These are phyloP conservation scores for Synergus japonicus DNA, from an alignment of 2,888 invertebrate species.

Conservation along the genomic window DNA sequence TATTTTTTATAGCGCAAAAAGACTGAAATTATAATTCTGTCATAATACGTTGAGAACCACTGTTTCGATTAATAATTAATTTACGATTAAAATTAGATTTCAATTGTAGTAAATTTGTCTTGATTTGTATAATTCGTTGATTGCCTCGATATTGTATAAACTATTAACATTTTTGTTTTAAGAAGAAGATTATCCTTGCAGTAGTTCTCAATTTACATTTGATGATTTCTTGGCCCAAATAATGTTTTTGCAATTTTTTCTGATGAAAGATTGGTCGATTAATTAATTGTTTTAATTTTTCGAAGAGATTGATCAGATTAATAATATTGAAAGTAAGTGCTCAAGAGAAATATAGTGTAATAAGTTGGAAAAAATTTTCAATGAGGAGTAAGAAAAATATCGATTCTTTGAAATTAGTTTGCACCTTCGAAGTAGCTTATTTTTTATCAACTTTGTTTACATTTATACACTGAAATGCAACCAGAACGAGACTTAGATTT, in stretches of 20 bases:
- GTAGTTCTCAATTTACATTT: conserved; percentile 12
- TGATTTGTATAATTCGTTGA: conserved; percentile 22
- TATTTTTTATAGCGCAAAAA: conserved; percentile 1
- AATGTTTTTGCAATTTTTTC: neutral
- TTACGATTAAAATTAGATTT: neutral
- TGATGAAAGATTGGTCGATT: conserved; percentile 4
- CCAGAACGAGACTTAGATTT: neutral
- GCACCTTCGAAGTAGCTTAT: neutral
- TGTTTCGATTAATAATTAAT: neutral
- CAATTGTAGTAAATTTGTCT: neutral
- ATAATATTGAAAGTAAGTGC: conserved; percentile 26
- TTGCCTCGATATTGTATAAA: conserved; percentile 3
- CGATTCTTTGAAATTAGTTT: neutral
- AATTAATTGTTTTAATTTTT: conserved; percentile 13
- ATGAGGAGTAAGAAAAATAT: neutral
- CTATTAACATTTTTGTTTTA: neutral
- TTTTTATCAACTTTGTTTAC: neutral
- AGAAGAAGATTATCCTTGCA: neutral
- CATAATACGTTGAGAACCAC: neutral
- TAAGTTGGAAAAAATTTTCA: neutral
- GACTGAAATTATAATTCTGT: neutral
- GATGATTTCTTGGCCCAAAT: neutral
- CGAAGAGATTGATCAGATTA: neutral
- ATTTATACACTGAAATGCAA: conserved; percentile 6
- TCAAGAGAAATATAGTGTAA: neutral